Evolutionary conservation across 1,140 invertebrate species (phyloP).

Genomic region (Asbolus verrucosus): DNA sequence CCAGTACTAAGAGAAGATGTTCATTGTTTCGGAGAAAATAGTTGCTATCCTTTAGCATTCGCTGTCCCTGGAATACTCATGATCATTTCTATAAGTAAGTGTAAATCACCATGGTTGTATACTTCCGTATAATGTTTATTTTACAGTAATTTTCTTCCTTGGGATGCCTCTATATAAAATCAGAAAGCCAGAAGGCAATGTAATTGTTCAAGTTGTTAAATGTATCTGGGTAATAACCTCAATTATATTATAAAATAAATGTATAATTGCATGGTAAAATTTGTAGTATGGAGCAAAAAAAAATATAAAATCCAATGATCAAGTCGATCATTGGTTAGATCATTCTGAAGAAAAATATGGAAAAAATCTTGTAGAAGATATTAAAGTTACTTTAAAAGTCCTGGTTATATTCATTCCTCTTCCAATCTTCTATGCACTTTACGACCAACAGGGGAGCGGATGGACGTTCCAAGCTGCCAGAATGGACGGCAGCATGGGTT

Average conservation of each 20-base stretch:
- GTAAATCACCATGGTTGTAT: constrained; percentile 15
- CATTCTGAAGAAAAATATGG: constrained; percentile 83
- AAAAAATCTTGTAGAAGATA: constrained; percentile 76
- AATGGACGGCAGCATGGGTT: constrained; percentile 73
- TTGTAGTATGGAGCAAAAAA: constrained; percentile 67
- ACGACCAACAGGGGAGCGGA: constrained; percentile 89
- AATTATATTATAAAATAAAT: too few species aligned
- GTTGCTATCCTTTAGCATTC: constrained; percentile 93
- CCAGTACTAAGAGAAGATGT: constrained; percentile 87
- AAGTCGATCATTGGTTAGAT: constrained; percentile 83
- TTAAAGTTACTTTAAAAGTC: constrained; percentile 79
- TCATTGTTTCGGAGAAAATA: constrained; percentile 82
- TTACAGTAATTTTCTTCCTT: constrained; percentile 83
- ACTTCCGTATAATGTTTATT: too few species aligned
- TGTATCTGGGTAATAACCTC: constrained; percentile 80
- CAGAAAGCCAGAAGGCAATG: constrained; percentile 84
- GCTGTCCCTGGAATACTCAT: constrained; percentile 90
- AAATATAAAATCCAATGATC: constrained; percentile 66
- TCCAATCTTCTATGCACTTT: constrained; percentile 91
- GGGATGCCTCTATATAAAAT: constrained; percentile 84
- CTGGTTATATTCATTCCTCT: constrained; percentile 84
- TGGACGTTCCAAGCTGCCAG: constrained; percentile 64
- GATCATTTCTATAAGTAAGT: constrained; percentile 81
- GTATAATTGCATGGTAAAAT: too few species aligned
- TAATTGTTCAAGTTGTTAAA: constrained; percentile 80